Percentiles rank a stretch among this genome's conserved stretches.
Conservation (phyloP, 2,888 invertebrate species). For the Drosophila mimetica region DNA sequence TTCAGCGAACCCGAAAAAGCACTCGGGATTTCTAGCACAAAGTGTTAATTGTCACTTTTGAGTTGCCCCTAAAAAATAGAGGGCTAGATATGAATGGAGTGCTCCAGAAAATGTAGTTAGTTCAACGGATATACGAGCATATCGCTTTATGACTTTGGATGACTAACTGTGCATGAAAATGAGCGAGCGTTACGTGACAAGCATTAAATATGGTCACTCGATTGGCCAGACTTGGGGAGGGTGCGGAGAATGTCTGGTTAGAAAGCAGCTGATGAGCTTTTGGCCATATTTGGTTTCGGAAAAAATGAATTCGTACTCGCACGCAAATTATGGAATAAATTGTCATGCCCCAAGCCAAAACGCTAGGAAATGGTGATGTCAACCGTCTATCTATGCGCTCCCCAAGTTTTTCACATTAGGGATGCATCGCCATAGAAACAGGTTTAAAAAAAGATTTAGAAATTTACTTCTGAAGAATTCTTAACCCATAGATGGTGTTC, state of each 20-base stretch:
- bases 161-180: constrained; percentile 76
- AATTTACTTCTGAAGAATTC: no score
- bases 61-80: constrained; percentile 24
- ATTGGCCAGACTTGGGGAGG: constrained; percentile 7
- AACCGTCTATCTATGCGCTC: constrained; percentile 19
- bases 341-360: constrained; percentile 19
- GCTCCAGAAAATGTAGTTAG: constrained; percentile 33
- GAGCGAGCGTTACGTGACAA: constrained; percentile 67
- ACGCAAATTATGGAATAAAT: constrained; percentile 45
- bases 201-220: constrained; percentile 53
- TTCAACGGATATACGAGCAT: constrained; percentile 24
- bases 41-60: constrained; percentile 50
- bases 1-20: constrained; percentile 36
- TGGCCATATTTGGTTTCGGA: constrained; percentile 69
- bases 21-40: constrained; percentile 19
- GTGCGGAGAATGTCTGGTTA: constrained; percentile 28
- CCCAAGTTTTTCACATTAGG: background rate
- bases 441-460: background rate
- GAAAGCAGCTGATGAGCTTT: constrained; percentile 71
- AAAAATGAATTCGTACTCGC: constrained; percentile 28
- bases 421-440: background rate
- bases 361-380: constrained; percentile 38
- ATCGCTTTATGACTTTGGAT: constrained; percentile 25
- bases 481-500: background rate
- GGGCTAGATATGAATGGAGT: constrained; percentile 19